Evolutionary conservation across 1,140 invertebrate species (phyloP), one percentile per base, ranked within the genome.

Genomic region (Drosophila punjabiensis): DNA sequence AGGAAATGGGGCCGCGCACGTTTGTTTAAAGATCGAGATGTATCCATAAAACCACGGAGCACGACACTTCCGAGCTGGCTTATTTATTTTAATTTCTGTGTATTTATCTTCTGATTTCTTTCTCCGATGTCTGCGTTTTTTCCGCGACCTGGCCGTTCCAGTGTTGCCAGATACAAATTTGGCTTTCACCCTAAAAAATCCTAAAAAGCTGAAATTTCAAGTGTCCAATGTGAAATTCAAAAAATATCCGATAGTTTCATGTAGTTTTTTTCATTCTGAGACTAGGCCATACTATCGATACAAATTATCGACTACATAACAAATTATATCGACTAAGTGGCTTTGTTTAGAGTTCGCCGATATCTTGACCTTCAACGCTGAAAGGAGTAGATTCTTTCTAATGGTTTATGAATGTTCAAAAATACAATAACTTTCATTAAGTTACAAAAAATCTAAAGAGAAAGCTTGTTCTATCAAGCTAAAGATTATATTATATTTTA

Each of bases 51-150:
- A 69, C 48, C 65, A 75, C 79, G 30, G 68, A 62, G 62, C 73
- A 77, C 73, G 68, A 56, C 78, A 89, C 81, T 88, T 76, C 56
- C 66, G 43, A 84, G 53, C 50, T 78, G 28, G 24, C 45, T 76
- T 37, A 39, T 39, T 58, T 58, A 58, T 58, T 39, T 58, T 45
- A 56, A 81, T n/a, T 37, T 58, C 55, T 79, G 73, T 80, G 82
- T 88, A 88, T 89, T 84, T 75, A 79, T 67, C 56, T 66, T 67
- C 55, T 66, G 69, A 89, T 68, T 84, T 71, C 74, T 73, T 74
- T 82, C 69, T 79, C 68, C 66, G 63, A 79, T 74, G 70, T 74
- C 82, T 82, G 69, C 75, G 78, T 82, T 84, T 79, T 81, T 76
- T 74, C 71, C 82, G 55, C 55, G 55, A 58, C 55, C 55, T 58